Evolutionary conservation across 2,888 invertebrate species (phyloP).

Genomic region (Teinopalpus imperialis): DNA sequence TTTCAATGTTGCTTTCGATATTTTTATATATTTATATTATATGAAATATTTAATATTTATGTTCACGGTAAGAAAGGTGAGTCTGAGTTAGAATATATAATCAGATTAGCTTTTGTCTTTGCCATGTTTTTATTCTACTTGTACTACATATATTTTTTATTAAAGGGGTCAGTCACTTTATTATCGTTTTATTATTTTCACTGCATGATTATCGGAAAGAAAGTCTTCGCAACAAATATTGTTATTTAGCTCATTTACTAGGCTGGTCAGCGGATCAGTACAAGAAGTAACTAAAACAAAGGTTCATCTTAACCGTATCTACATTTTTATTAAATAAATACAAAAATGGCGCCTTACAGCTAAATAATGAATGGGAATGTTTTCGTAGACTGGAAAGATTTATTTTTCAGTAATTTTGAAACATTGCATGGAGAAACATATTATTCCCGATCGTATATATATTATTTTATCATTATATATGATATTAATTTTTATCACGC

Average conservation of each 20-base stretch:
- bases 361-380: slow-evolving; percentile 14
- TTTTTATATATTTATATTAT: neutral
- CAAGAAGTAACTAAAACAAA: too few species aligned
- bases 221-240: neutral
- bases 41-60: neutral
- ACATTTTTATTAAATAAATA: too few species aligned
- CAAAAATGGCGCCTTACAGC: slow-evolving; percentile 1
- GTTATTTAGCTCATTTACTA: slow-evolving; percentile 10
- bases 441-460: too few species aligned
- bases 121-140: neutral
- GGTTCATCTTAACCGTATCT: too few species aligned
- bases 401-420: neutral
- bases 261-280: too few species aligned
- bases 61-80: too few species aligned
- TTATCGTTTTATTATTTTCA: neutral
- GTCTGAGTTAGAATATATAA: neutral
- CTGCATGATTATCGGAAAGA: slow-evolving; percentile 2
- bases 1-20: slow-evolving; percentile 18
- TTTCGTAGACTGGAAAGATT: too few species aligned
- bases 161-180: neutral
- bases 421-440: slow-evolving; percentile 19
- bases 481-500: slow-evolving; percentile 36
- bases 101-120: slow-evolving; percentile 1
- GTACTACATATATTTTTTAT: slow-evolving; percentile 1
- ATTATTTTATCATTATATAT: too few species aligned